Conservation (phyloP, 1,140 invertebrate species). For the Brachionus calyciflorus region DNA sequence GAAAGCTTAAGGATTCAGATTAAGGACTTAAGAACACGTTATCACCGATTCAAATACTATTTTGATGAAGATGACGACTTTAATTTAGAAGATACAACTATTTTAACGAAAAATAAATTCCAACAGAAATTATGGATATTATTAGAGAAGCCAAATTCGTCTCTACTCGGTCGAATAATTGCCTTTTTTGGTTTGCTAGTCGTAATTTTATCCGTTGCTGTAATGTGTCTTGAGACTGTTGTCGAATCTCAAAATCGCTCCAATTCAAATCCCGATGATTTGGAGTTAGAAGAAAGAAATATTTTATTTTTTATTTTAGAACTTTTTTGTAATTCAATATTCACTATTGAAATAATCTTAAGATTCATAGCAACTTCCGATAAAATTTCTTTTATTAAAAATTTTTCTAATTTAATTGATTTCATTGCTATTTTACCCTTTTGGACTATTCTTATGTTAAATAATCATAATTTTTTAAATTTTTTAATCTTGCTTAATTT, state of each 20-base stretch:
- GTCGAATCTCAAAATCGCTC: slow-evolving; percentile 8
- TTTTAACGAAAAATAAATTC: slow-evolving; percentile 7
- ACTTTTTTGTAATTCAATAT: slow-evolving; percentile 88
- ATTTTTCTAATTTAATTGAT: slow-evolving; percentile 97
- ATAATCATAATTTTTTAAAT: neutral
- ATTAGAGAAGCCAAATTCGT: neutral
- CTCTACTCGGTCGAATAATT: neutral
- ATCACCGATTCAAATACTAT: slow-evolving; percentile 18
- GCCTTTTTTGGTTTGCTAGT: slow-evolving; percentile 19
- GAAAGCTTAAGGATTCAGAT: neutral
- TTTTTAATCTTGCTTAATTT: neutral
- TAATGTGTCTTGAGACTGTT: slow-evolving; percentile 78
- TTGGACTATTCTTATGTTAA: slow-evolving; percentile 69
- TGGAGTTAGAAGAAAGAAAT: neutral
- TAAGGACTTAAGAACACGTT: neutral
- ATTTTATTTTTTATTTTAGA: slow-evolving; percentile 79
- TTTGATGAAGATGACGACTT: slow-evolving; percentile 8
- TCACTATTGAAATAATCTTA: slow-evolving; percentile 94
- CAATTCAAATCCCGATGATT: neutral
- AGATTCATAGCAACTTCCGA: slow-evolving; percentile 87
- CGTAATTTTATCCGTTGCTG: slow-evolving; percentile 85
- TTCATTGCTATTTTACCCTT: slow-evolving; percentile 98
- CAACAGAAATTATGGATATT: neutral
- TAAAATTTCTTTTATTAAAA: slow-evolving; percentile 91
- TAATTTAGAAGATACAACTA: slow-evolving; percentile 3